A percentile compares a stretch with the other conserved stretches of the same genome.
Evolutionary conservation across 2,797 vertebrate genomes (phyloP).

Genomic region (Orientallactaga sibirica): DNA sequence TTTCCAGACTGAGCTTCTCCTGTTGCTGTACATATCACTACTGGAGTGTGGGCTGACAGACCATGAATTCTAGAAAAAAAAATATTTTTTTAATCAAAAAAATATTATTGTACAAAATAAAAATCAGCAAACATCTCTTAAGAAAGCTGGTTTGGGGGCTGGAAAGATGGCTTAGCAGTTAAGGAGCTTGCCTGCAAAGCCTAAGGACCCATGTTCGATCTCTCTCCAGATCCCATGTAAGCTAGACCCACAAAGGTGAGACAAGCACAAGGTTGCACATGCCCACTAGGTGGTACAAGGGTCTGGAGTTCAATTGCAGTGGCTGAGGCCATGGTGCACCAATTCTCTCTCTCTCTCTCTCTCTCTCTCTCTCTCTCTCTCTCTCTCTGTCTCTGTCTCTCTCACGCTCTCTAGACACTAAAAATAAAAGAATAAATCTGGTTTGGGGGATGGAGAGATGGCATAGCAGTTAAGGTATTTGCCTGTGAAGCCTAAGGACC

Average conservation of each 20-base stretch:
- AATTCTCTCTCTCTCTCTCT: too few species aligned
- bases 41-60: background rate
- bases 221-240: background rate
- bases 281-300: too few species aligned
- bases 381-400: too few species aligned
- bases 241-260: too few species aligned
- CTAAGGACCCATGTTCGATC: background rate
- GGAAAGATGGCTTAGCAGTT: background rate
- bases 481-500: too few species aligned
- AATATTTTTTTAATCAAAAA: constrained; percentile 28
- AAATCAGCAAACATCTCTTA: background rate
- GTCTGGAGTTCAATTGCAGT: too few species aligned
- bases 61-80: background rate
- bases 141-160: background rate
- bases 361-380: too few species aligned
- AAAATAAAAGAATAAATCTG: constrained; percentile 23
- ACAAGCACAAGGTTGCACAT: too few species aligned
- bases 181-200: background rate
- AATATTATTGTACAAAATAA: constrained; percentile 44
- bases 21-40: background rate
- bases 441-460: background rate
- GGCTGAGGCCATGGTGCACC: too few species aligned
- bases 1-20: background rate
- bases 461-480: too few species aligned
- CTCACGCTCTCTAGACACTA: background rate